phyloP scores from a whole-genome alignment of 2,797 vertebrate species.

The Pseudomugil gertrudae region DNA sequence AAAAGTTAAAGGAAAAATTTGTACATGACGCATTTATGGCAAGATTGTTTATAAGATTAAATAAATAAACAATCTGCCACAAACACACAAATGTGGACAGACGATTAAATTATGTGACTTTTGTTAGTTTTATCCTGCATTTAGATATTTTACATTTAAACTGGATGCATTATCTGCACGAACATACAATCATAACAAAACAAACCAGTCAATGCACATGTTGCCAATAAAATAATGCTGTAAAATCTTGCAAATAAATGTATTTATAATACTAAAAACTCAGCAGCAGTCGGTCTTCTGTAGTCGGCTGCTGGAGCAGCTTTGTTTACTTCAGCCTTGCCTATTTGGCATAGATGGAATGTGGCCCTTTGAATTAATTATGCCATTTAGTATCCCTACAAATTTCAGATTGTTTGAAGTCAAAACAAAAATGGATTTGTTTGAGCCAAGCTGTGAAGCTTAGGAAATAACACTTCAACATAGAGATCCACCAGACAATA shows the following conservation, averaged over 20 bases:
- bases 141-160: not conserved
- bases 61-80: not conserved
- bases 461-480: too few relatives aligned
- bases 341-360: not conserved
- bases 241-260: not conserved
- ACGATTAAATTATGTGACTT: not conserved
- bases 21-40: not conserved
- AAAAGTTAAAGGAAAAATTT: conserved; percentile 16
- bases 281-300: not conserved
- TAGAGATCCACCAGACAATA: not conserved
- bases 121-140: not conserved
- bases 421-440: not conserved
- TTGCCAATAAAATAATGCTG: not conserved
- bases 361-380: not conserved
- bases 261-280: not conserved
- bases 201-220: not conserved
- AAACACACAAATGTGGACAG: not conserved
- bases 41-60: not conserved
- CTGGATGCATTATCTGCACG: not conserved
- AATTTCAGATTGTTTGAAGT: not conserved
- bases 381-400: not conserved
- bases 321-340: not conserved
- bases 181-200: not conserved
- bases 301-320: not conserved
- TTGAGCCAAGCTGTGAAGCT: not conserved